Evolutionary conservation across 2,113 vertebrate species (phyloP), one percentile per base, ranked within the genome.

Genomic region (Lepus americanus): DNA sequence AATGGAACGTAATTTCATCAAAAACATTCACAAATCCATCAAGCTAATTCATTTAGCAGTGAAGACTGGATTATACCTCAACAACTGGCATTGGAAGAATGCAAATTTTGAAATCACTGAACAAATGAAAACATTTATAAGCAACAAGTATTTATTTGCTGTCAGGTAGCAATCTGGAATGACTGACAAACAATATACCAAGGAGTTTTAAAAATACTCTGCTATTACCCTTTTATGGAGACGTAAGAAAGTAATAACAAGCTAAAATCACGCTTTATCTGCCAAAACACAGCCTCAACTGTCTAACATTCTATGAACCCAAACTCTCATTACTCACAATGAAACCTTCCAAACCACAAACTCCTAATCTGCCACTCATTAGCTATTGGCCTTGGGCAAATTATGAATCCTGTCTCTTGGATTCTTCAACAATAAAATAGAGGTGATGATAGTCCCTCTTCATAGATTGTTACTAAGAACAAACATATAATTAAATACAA

Each of bases 41-140:
- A 53, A 83, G 36, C 36, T 87, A 94, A 90, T 82, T 84, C 33
- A 92, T 51, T 95, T 85, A 84, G 78, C 63, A 90, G 5, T 70
- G 69, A 84, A 94, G 69, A 89, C 64, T 90, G 22, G 51, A 64
- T 83, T 90, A 70, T 55, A 76, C 20, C 14, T 82, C 23, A 70
- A 73, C 33, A 72, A 79, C 29, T 53, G 69, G 9, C 73, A 61
- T 14, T 70, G 49, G 13, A 95, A 16, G 53, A 93, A 82, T 88
- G 19, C 55, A 96, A 87, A 94, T 74, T 89, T 89, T 2, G 33
- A 29, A 13, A 82, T 92, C 85, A 80, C 17, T 86, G 63, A 88
- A 97, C 36, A 94, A 93, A 96, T 61, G 61, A 80, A 87, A 93
- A 74, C 55, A 85, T 67, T 95, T n/a, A 22, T 44, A 82, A 84